Base-by-base conservation (phyloP, 2,888 invertebrate genomes). In the Cyaniris semiargus region DNA sequence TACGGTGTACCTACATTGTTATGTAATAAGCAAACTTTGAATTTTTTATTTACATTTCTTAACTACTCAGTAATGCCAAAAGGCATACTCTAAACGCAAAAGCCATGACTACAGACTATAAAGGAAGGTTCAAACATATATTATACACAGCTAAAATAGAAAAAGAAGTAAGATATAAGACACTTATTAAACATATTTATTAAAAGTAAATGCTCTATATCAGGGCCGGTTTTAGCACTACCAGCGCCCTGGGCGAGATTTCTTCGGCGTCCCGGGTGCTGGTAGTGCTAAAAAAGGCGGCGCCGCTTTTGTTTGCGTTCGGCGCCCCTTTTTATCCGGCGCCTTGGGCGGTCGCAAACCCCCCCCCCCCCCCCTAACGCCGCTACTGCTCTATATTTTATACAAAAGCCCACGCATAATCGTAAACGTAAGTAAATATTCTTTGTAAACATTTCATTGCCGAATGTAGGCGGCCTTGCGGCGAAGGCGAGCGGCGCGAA, bases 391-490 rank as follows among this genome's bases (percentile, higher is more conserved):
- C n/a, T n/a, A n/a, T n/a, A n/a, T 13, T n/a, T n/a, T 15, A 58
- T 56, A 56, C 56, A 56, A 56, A 27, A 27, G 27, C 66, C 66
- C 66, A 66, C 27, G 66, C 66, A 27, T 66, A 66, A 23, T 23
- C 13, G 23, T 27, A 66, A 27, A 66, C 27, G 27, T 1, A 27
- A 66, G 27, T 13, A 66, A 66, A 27, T 66, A 27, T 66, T 66
- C 66, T 66, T 66, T 66, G 66, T 66, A 66, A 66, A 66, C 66
- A 66, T 27, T 66, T 18, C 66, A 66, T 66, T 66, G 66, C 27
- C 66, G 31, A 66, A 66, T 31, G 66, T 66, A 15, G 21, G 15
- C 66, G 66, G 27, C 66, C 66, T 66, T 15, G 66, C 15, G 27
- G 31, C 66, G 60, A 66, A 66, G 66, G 66, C 66, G 15, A 66